These are phyloP conservation scores for Poeciliopsis infans DNA, from an alignment of 2,797 vertebrate species.

Conservation along the genomic window DNA sequence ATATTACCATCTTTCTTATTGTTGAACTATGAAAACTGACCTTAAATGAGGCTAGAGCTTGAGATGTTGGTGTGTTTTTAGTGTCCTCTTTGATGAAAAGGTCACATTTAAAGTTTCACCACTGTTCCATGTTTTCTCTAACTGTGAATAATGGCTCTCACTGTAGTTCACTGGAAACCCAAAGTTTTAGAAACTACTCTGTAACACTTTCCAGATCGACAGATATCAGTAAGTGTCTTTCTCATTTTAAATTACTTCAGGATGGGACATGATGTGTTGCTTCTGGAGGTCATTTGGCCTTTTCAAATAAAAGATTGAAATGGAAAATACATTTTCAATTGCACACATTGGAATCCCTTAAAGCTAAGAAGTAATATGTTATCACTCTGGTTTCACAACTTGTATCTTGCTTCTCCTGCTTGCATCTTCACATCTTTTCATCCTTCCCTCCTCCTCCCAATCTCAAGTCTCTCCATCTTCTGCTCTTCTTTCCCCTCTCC, in stretches of 20 bases:
- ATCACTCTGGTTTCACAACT: not conserved
- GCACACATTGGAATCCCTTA: not conserved
- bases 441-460: slow-evolving; percentile 34
- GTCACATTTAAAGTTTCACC: not conserved
- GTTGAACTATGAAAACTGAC: not conserved
- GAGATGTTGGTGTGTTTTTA: not conserved
- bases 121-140: not conserved
- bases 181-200: not conserved
- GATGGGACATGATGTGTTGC: not conserved
- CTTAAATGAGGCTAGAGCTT: not conserved
- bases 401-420: slow-evolving; percentile 8
- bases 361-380: not conserved
- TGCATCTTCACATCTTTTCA: slow-evolving; percentile 29
- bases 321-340: not conserved
- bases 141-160: not conserved
- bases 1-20: not conserved
- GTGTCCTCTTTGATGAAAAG: not conserved
- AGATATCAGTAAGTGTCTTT: not conserved
- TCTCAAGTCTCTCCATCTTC: slow-evolving; percentile 45
- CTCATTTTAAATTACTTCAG: not conserved
- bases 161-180: not conserved
- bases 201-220: not conserved
- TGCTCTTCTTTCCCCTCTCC: slow-evolving; percentile 58
- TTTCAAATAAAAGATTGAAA: not conserved
- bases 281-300: not conserved